phyloP scores from a whole-genome alignment of 2,113 vertebrate species.

The Calyptommatus sinebrachiatus region DNA sequence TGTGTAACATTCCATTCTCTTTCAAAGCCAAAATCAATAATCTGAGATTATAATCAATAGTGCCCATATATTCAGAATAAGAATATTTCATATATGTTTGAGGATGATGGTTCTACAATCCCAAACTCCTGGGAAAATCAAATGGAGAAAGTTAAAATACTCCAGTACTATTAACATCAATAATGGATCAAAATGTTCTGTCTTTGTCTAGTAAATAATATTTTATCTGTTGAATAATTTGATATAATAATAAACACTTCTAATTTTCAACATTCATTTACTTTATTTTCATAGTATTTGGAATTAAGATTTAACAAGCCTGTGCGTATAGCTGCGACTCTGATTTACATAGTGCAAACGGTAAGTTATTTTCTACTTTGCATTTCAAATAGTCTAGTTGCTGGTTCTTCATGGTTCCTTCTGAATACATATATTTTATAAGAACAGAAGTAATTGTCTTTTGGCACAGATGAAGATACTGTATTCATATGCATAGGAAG shows the following conservation, averaged over 20 bases:
- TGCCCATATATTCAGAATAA: too few species aligned
- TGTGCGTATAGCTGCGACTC: slow-evolving; percentile 74
- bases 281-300: slow-evolving; percentile 69
- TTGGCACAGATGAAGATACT: background rate
- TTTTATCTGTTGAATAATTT: background rate
- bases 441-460: background rate
- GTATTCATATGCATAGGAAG: too few species aligned
- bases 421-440: too few species aligned
- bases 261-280: slow-evolving; percentile 7
- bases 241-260: background rate
- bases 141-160: background rate
- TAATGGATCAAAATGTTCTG: background rate
- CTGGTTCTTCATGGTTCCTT: background rate
- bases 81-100: too few species aligned
- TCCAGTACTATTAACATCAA: background rate
- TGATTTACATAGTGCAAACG: slow-evolving; percentile 80
- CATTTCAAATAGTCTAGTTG: background rate
- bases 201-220: background rate
- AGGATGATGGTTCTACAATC: too few species aligned
- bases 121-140: background rate
- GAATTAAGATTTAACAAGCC: slow-evolving; percentile 80
- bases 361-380: slow-evolving; percentile 58
- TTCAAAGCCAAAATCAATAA: too few species aligned
- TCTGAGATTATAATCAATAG: too few species aligned
- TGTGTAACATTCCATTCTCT: too few species aligned